Evolutionary conservation across 2,888 invertebrate genomes (phyloP), one percentile per base, ranked within the genome.

Genomic region (Philereme transversata): DNA sequence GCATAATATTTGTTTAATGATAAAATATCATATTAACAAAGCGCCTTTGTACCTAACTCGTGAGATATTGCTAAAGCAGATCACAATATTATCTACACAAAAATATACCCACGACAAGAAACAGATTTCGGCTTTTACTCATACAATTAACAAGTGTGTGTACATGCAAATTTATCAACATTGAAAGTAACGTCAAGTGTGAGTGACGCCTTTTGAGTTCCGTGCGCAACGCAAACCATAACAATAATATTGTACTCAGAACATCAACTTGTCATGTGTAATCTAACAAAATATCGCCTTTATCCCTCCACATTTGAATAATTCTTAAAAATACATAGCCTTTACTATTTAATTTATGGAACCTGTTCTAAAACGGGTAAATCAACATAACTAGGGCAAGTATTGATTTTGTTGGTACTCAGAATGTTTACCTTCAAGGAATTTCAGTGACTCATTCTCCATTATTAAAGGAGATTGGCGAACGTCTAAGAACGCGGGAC

Each of bases 1-100:
- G 35, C 51, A 56, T 60, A 60, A 57, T 53, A 52, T 60, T 53
- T 59, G 54, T 57, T 57, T 46, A 10, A 54, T 41, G 53, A 54
- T 57, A 54, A 53, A 53, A 50, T 46, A 44, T 40, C 46, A 58
- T 58, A 62, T 52, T 45, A 55, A 55, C 33, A 47, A 38, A 22
- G 35, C 38, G 47, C 43, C 41, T 43, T 47, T 47, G 46, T 45
- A 45, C 22, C 22, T 45, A 11, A 45, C 22, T 7, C 11, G 11
- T 11, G 45, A 45, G 22, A 45, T 22, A 45, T 45, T 22, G 0
- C 10, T 6, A 45, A 22, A 45, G 4, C 5, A 10, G 10, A 3
- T 10, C 10, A 4, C n/a, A 10, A 40, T 40, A 8, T 40, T 7
- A 0, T 4, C 40, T 3, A 40, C 6, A 7, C 40, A 5, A 2